Evolutionary conservation across 1,140 invertebrate species (phyloP), one percentile per base, ranked within the genome.

Genomic region (Leucophenga varia): DNA sequence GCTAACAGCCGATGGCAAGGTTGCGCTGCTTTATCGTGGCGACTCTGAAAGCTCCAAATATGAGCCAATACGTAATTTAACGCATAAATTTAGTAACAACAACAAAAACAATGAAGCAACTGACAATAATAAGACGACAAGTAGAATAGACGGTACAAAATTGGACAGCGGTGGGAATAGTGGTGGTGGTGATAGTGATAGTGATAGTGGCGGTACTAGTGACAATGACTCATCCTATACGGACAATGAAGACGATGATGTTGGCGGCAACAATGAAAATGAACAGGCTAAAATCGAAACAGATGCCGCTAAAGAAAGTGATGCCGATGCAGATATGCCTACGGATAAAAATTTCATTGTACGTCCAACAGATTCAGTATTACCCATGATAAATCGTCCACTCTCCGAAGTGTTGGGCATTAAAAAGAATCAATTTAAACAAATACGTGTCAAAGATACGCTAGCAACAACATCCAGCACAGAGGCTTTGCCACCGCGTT

Each of bases 1-100:
- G 47, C 55, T 75, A 54, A 75, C 73, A 59, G 57, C 72, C 55
- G 73, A 75, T 70, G 73, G 73, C 59, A 75, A 75, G 69, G 71
- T 75, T 59, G 73, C 73, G 41, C 72, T 75, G 59, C 71, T 75
- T 56, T 75, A 75, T 44, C 73, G 73, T 41, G 73, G 73, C 47
- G 72, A 72, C 54, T 75, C 71, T 53, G 73, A 71, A 59, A 74
- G 61, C 42, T 64, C 70, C 42, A 75, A 75, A 61, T 74, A 75
- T 55, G 73, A 75, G 54, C 72, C 72, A 21, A 72, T 75, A 22
- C 57, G 65, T 36, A 75, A 75, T 49, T 47, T 75, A 10, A 75
- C 72, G 8, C 64, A 74, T 49, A 74, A 72, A 46, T 74, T 74
- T 25, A 52, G 47, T 31, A 19, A 49, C 34, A 18, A 48, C 43